These are phyloP conservation scores for Leptopilina syphax DNA, from an alignment of 2,888 invertebrate species.

Conservation along the genomic window DNA sequence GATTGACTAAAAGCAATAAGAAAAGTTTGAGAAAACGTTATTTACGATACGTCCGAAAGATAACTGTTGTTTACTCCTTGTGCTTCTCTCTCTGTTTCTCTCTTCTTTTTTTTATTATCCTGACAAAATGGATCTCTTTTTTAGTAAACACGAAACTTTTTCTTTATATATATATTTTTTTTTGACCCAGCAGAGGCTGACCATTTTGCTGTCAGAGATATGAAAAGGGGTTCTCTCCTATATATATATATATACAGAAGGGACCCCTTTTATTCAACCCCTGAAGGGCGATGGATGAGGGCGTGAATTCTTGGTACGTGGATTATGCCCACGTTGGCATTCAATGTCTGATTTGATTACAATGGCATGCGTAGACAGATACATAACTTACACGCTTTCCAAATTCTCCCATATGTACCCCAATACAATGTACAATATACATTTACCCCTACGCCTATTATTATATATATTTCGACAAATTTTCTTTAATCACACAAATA, in stretches of 20 bases:
- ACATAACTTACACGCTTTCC: conserved; percentile 1
- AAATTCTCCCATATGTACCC: neutral
- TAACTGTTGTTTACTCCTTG: conserved; percentile 11
- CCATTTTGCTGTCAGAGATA: conserved; percentile 25
- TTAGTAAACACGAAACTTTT: conserved; percentile 28
- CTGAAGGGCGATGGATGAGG: conserved; percentile 13
- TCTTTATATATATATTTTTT: neutral
- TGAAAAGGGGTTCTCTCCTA: conserved; percentile 24
- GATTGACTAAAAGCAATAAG: neutral
- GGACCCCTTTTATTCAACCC: conserved; percentile 13
- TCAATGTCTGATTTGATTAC: conserved; percentile 35
- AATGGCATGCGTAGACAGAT: conserved; percentile 13
- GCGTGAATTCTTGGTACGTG: conserved; percentile 29
- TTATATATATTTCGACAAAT: too few species aligned
- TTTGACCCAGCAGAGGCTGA: conserved; percentile 12
- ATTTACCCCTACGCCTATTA: too few species aligned
- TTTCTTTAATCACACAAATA: too few species aligned
- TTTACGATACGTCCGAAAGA: neutral
- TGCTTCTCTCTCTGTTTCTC: neutral
- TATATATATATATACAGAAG: neutral
- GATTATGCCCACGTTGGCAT: conserved; percentile 20
- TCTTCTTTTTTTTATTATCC: conserved; percentile 1
- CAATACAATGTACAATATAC: too few species aligned
- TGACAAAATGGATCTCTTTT: conserved; percentile 26
- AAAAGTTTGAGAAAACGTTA: conserved; percentile 10